Evolutionary conservation across 2,113 vertebrate species (phyloP).

Genomic region (Neolamprologus devosi): DNA sequence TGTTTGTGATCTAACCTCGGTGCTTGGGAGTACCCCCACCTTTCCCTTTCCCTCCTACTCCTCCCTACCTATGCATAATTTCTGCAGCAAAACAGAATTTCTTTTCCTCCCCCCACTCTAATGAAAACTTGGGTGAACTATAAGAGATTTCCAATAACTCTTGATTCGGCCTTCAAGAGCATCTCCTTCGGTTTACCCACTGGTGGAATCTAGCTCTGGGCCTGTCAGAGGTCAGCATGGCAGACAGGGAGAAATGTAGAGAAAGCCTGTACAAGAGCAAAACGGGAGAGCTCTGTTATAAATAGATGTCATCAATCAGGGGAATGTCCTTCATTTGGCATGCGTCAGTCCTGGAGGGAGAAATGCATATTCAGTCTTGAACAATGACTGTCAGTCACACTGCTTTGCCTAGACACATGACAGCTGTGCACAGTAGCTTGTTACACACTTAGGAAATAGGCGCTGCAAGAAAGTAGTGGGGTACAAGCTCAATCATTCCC

Average conservation of each 20-base stretch:
- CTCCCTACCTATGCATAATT: constrained; percentile 19
- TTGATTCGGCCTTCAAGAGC: background rate
- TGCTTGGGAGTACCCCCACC: background rate
- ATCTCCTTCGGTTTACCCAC: background rate
- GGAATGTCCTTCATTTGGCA: constrained; percentile 55
- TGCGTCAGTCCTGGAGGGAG: constrained; percentile 47
- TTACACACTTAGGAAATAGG: constrained; percentile 8
- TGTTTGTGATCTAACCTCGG: constrained; percentile 37
- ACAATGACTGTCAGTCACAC: constrained; percentile 57
- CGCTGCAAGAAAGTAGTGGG: background rate
- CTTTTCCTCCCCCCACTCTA: background rate
- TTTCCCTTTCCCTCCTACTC: background rate
- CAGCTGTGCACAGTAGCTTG: constrained; percentile 27
- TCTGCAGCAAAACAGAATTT: background rate
- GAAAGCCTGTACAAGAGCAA: background rate
- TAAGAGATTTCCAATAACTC: background rate
- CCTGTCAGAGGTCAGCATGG: constrained; percentile 6
- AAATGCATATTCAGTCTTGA: constrained; percentile 54
- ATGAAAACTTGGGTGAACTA: background rate
- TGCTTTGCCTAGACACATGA: constrained; percentile 40
- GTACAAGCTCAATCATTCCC: background rate
- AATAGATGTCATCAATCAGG: constrained; percentile 65
- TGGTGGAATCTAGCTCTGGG: background rate
- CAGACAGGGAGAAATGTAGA: background rate
- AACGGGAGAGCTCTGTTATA: constrained; percentile 21